These are phyloP conservation scores for Felis catus DNA, from an alignment of 2,113 vertebrate genomes.

Conservation along the genomic window F.catus_Fca126_mat1.0 CM031419.1:172025501-172026000, in stretches of 20 bases:
- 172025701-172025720: background rate
- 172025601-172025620: background rate
- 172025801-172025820: background rate
- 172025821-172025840: background rate
- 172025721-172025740: background rate
- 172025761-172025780: background rate
- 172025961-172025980: background rate
- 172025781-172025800: background rate
- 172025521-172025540: background rate
- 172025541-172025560: background rate
- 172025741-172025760: background rate
- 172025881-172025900: background rate
- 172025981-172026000: slow-evolving; percentile 18
- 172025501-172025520: background rate
- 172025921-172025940: background rate
- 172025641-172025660: background rate
- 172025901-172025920: background rate
- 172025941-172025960: background rate
- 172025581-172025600: background rate
- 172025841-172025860: background rate
- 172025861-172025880: background rate
- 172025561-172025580: background rate
- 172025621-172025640: background rate
- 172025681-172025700: background rate
- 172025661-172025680: background rate